phyloP scores from a whole-genome alignment of 2,797 vertebrate species.

The Darevskia mixta region DNA sequence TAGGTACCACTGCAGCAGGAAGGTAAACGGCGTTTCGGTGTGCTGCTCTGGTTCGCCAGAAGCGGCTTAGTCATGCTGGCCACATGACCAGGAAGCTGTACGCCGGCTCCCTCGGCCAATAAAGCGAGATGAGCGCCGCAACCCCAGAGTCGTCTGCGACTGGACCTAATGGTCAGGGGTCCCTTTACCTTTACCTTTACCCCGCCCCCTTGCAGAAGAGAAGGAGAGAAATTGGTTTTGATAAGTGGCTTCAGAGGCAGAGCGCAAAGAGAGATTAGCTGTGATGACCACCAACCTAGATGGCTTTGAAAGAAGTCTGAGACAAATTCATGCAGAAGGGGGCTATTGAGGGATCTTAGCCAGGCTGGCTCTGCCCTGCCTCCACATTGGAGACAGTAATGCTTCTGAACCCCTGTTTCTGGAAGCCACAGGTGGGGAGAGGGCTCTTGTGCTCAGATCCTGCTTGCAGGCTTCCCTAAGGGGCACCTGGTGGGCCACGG shows the following conservation, averaged over 20 bases:
- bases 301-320: not conserved
- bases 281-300: too few relatives aligned
- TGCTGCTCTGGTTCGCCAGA: too few relatives aligned
- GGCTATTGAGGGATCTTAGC: not conserved
- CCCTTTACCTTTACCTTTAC: too few relatives aligned
- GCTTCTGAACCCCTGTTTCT: not conserved
- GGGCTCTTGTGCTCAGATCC: not conserved
- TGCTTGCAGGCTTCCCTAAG: not conserved
- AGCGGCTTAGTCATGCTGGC: too few relatives aligned
- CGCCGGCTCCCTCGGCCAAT: too few relatives aligned
- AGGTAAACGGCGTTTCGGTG: too few relatives aligned
- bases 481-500: not conserved
- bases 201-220: not conserved
- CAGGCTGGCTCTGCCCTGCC: not conserved
- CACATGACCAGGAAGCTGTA: too few relatives aligned
- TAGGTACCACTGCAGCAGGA: too few relatives aligned
- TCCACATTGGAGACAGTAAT: not conserved
- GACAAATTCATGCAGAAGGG: not conserved
- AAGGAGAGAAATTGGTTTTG: not conserved
- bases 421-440: not conserved
- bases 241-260: not conserved
- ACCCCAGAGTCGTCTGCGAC: too few relatives aligned
- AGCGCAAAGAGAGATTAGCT: not conserved
- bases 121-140: too few relatives aligned
- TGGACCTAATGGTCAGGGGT: too few relatives aligned